These are phyloP conservation scores for Crossaster papposus DNA, from an alignment of 53 echinoderm and acorn worm species.

Conservation along the genomic window DNA sequence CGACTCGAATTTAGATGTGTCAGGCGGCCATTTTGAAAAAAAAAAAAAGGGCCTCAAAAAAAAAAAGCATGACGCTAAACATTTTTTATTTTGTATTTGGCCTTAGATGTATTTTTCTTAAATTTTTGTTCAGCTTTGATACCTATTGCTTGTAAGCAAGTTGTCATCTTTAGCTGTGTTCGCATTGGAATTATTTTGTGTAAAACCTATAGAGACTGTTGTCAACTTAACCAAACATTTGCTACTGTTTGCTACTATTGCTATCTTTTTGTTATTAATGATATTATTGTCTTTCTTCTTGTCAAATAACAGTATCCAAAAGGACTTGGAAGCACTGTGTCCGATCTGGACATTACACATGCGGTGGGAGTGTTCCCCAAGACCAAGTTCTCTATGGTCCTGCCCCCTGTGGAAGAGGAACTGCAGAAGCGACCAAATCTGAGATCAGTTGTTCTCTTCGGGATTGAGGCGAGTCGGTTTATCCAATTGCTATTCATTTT, in stretches of 20 bases:
- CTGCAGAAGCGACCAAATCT: conserved; percentile 66
- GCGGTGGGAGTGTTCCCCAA: conserved; percentile 85
- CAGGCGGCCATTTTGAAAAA: no score
- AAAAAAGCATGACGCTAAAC: no score
- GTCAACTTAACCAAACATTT: no score
- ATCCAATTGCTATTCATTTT: not conserved
- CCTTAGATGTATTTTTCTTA: no score
- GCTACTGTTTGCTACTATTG: no score
- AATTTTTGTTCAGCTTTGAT: not conserved
- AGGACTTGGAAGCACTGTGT: conserved; percentile 89
- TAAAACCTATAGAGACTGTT: no score
- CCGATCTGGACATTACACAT: conserved; percentile 78
- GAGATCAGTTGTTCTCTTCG: conserved; percentile 86
- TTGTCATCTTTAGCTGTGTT: no score
- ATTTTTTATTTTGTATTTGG: no score
- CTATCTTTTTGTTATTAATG: not conserved
- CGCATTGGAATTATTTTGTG: no score
- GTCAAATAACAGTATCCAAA: conserved; percentile 82
- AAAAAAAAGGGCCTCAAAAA: no score
- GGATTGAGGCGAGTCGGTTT: conserved; percentile 81
- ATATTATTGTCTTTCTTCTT: not conserved
- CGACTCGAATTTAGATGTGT: no score
- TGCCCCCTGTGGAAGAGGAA: conserved; percentile 88
- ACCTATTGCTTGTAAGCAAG: no score
- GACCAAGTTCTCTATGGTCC: conserved; percentile 92